Evolutionary conservation across 2,797 vertebrate species (phyloP), one percentile per base, ranked within the genome.

Genomic region (Myotis daubentonii): DNA sequence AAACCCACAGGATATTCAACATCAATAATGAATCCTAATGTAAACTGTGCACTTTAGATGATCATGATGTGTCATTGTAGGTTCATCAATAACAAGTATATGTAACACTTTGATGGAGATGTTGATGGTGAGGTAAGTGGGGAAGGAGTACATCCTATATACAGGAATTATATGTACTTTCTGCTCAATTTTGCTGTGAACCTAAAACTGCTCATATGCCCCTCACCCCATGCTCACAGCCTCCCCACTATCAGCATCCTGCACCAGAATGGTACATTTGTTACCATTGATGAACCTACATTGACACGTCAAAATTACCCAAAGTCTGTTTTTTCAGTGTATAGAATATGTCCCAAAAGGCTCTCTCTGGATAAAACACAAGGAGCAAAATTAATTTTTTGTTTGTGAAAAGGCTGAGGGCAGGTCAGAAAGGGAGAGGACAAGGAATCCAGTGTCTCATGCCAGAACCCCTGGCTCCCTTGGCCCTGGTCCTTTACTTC

Each of bases 141-240:
- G 5, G 3, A 2, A 36, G 7, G 15, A 19, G 41, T 6, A 10
- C 19, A 57, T n/a, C 5, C 2, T 3, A 70, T 17, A 38, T 4
- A 13, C 3, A 13, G 55, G 55, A 49, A 57, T 23, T 78, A 30
- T 79, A 41, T 65, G 44, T 23, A 62, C 44, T 62, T 72, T 49
- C 66, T 51, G 25, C 20, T 85, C 38, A 41, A 4, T 74, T 78
- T 80, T 57, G 49, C 30, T 74, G 9, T 85, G 49, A 30, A 65
- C 66, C 38, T 89, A 57, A 85, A 80, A 74, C n/a, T 57, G 22
- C 22, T 80, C 17, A 38, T 12, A 2, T 13, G 30, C 1, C 55
- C 25, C 41, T 19, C 0, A 19, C 30, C 23, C 66, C 41, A 49
- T 38, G 3, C n/a, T 36, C 23, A 41, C 13, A 19, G 33, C 53